Evolutionary conservation across 2,797 vertebrate genomes (phyloP), one percentile per base, ranked within the genome.

Genomic region (Parauchenoglanis ngamensis): DNA sequence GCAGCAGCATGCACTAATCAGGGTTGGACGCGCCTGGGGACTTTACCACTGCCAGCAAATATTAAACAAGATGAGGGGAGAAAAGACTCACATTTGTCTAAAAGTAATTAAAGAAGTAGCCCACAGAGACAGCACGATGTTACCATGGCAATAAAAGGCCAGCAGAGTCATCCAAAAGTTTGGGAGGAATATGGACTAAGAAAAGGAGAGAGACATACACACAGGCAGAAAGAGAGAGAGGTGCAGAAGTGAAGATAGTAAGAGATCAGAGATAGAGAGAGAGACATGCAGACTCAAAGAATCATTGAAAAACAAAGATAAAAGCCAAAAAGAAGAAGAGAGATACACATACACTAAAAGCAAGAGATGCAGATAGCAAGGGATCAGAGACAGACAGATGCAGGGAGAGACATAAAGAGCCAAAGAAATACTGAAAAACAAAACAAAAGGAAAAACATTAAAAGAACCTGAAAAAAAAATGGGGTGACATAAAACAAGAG

Each of bases 31-130:
- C 91, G 94, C 92, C 91, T 57, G 92, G 90, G 93, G 90, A 92
- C 85, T 90, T 72, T 17, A 72, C 67, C 46, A 49, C 87, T 80
- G 79, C 73, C 65, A 81, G 87, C 80, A 81, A 89, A 94, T 92
- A 95, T 94, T 92, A 94, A 94, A 94, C 89, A 56, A 11, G 85
- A 89, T 79, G 90, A 89, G 73, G 83, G 91, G 80, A 49, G 83
- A 88, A 87, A 90, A 85, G 87, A 91, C 92, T 93, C 92, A 91
- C 94, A 93, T 90, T 94, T 90, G 86, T 85, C 92, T 89, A 94
- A 94, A 87, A 94, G 92, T 95, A 94, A 96, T 96, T 94, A 95
- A 94, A 95, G 88, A 92, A 90, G 93, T 86, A 91, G 90, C 87
- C 90, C 77, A 83, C 23, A 85, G 84, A 86, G 61, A 88, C 88